A percentile compares a stretch with the other conserved stretches of the same genome.
phyloP scores from a whole-genome alignment of 2,888 invertebrate genomes.

The Lithophane semibrunnea region DNA sequence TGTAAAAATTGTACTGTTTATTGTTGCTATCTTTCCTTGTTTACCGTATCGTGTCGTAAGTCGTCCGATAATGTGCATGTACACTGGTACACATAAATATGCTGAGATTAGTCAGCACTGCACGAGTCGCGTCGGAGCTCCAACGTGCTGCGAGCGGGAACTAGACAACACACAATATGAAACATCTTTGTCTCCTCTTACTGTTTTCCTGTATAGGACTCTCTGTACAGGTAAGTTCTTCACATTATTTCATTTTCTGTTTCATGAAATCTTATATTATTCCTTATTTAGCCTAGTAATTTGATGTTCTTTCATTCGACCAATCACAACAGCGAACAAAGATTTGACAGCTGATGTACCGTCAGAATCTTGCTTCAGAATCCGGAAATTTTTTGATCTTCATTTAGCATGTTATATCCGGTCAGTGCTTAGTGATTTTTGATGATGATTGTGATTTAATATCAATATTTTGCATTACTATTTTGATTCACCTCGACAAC shows the following conservation, averaged over 20 bases:
- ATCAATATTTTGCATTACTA: neutral
- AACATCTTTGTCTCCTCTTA: constrained; percentile 49
- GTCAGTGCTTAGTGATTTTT: too few species aligned
- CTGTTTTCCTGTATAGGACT: constrained; percentile 64
- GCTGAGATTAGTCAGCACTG: constrained; percentile 30
- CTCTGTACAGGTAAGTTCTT: constrained; percentile 71
- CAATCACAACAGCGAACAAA: neutral
- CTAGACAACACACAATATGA: constrained; percentile 44
- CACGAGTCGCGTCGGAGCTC: constrained; percentile 36
- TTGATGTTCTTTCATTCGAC: constrained; percentile 1
- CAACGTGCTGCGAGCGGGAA: constrained; percentile 5
- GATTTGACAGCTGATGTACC: neutral
- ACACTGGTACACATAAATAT: constrained; percentile 50
- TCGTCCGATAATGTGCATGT: constrained; percentile 34
- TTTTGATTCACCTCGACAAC: neutral
- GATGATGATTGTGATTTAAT: neutral
- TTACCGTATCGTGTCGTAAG: constrained; percentile 43
- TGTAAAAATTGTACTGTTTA: neutral
- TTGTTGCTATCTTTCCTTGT: neutral
- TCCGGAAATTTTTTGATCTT: too few species aligned
- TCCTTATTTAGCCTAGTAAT: neutral
- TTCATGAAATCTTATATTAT: neutral
- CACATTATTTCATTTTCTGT: neutral
- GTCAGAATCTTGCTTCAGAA: neutral
- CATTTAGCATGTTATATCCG: neutral